phyloP scores from a whole-genome alignment of 2,113 vertebrate genomes.

The Garra rufa region DNA sequence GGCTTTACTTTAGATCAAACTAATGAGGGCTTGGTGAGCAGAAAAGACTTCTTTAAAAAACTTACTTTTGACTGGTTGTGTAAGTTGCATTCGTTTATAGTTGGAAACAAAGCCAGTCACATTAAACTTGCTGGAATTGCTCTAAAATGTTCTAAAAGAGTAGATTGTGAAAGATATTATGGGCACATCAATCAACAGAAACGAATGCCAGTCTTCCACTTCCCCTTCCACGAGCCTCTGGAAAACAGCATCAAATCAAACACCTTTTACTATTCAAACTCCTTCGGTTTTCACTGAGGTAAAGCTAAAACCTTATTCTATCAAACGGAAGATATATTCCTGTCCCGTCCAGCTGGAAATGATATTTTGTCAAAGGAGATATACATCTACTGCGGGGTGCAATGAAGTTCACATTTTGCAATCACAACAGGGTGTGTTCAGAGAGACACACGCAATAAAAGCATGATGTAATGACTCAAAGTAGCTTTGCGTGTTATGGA shows the following conservation, averaged over 20 bases:
- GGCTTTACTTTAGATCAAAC: no score
- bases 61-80: no score
- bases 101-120: not conserved
- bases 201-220: not conserved
- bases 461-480: constrained; percentile 72
- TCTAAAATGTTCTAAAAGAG: not conserved
- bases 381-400: constrained; percentile 47
- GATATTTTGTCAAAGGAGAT: constrained; percentile 49
- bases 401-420: constrained; percentile 65
- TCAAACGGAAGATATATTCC: constrained; percentile 29
- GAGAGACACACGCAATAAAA: constrained; percentile 59
- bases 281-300: not conserved
- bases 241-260: not conserved
- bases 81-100: not conserved
- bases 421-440: constrained; percentile 66
- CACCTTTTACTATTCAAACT: not conserved
- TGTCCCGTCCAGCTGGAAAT: constrained; percentile 48
- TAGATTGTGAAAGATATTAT: constrained; percentile 5
- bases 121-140: not conserved
- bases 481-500: constrained; percentile 60
- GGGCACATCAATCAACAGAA: not conserved
- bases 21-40: no score
- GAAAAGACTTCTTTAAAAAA: no score
- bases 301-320: constrained; percentile 51
- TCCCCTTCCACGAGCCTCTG: not conserved